Conservation (phyloP, 2,113 vertebrate species). For the Cephalopterus ornatus region DNA sequence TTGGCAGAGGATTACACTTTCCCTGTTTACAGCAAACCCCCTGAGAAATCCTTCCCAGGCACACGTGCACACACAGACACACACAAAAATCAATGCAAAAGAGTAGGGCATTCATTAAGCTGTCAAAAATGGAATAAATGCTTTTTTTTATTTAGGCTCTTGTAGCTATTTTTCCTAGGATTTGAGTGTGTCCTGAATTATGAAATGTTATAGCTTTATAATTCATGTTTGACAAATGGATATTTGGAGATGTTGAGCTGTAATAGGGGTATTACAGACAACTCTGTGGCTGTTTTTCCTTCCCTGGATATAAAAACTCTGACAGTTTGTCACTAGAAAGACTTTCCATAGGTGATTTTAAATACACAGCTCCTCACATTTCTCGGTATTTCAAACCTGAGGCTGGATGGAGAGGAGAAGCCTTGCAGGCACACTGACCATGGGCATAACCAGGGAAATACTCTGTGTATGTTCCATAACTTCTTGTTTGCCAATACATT, state of each 20-base stretch:
- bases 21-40: constrained; percentile 47
- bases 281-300: background rate
- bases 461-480: fast-evolving
- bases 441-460: background rate
- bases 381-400: background rate
- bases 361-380: background rate
- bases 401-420: background rate
- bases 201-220: constrained; percentile 52
- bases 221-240: constrained; percentile 58
- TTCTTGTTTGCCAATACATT: fast-evolving
- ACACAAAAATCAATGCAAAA: constrained; percentile 64
- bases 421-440: background rate
- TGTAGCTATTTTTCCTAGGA: constrained; percentile 50
- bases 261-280: constrained; percentile 14
- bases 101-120: constrained; percentile 65
- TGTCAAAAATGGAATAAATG: constrained; percentile 66
- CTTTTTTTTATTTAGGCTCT: constrained; percentile 37
- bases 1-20: background rate
- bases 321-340: constrained; percentile 10
- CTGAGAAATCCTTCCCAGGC: constrained; percentile 44
- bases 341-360: background rate
- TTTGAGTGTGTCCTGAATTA: constrained; percentile 51
- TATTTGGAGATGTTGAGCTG: constrained; percentile 37
- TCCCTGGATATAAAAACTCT: background rate
- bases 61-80: background rate